These are phyloP conservation scores for Zoanthus sansibaricus DNA, from an alignment of 92 coral and sea anemone genomes.

Conservation along the genomic window DNA sequence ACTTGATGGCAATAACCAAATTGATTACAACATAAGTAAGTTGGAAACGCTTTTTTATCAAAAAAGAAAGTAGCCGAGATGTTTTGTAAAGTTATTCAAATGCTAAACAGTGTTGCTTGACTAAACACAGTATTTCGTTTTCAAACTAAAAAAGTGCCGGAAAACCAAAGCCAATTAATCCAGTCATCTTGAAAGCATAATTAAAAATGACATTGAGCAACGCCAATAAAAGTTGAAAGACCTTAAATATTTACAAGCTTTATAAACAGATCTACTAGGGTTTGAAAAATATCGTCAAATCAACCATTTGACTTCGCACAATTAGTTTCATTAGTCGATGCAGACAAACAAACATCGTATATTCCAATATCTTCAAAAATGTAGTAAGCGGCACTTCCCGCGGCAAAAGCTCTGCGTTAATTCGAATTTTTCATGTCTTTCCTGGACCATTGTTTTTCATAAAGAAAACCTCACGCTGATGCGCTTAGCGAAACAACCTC, in stretches of 20 bases:
- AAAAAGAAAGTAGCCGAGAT: not conserved
- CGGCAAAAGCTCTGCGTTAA: too few species aligned
- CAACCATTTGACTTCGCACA: conserved; percentile 4
- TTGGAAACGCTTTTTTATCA: not conserved
- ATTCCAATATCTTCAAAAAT: not conserved
- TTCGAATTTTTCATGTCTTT: not conserved
- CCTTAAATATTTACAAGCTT: not conserved
- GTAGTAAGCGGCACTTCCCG: not conserved
- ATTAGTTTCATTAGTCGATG: not conserved
- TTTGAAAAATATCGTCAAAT: not conserved
- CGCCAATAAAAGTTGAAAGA: not conserved
- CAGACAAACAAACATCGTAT: not conserved
- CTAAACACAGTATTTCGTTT: not conserved
- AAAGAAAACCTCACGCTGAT: too few species aligned
- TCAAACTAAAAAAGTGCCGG: not conserved
- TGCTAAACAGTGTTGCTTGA: not conserved
- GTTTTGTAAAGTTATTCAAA: not conserved
- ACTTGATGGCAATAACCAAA: not conserved
- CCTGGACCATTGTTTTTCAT: not conserved
- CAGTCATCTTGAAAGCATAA: too few species aligned
- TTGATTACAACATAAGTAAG: not conserved
- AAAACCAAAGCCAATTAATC: not conserved
- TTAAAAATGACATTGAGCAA: too few species aligned
- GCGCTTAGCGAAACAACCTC: too few species aligned
- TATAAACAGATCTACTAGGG: not conserved